Evolutionary conservation across 1,140 invertebrate species (phyloP), one percentile per base, ranked within the genome.

Genomic region (Euura saliciscinereae): DNA sequence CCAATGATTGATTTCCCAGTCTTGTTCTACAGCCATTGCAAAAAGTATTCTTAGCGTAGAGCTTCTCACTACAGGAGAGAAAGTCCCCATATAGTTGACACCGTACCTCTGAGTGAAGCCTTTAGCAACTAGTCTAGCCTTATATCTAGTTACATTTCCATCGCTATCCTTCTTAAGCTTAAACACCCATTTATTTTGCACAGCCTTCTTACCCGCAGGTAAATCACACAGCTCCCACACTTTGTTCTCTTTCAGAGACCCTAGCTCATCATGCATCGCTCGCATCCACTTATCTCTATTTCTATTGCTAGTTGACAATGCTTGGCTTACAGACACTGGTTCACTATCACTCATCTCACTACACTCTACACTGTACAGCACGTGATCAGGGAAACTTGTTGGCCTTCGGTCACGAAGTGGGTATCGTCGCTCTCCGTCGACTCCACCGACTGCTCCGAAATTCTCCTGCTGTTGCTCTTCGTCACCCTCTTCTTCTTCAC

Each of bases 111-210:
- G 84, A n/a, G 67, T 72, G 79, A 78, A 88, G 3, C 88, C 87
- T 73, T 86, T 85, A 7, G 85, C 83, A 3, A 89, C 86, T 42
- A 88, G 75, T 70, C 87, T 75, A 28, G 87, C 88, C 76, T 87
- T 86, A 69, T 80, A 85, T 10, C 75, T 74, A 8, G 73, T 76
- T 10, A 79, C 75, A 68, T 76, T 76, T 45, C 77, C 76, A 71
- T 82, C 76, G 65, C 69, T 44, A 71, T 80, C 72, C 43, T 70
- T 78, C 64, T 86, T 87, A 65, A 73, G 76, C 11, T 79, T 82
- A 45, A 80, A 88, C 2, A 89, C 79, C 84, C 84, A 88, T 70
- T 79, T 86, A 45, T 75, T 78, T 13, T 77, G 68, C 13, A 83
- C 74, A 10, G 78, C 74, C 80, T 71, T 74, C 67, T 43, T 65